Evolutionary conservation across 2,113 vertebrate genomes (phyloP), one percentile per base, ranked within the genome.

Genomic region (Lathamus discolor): DNA sequence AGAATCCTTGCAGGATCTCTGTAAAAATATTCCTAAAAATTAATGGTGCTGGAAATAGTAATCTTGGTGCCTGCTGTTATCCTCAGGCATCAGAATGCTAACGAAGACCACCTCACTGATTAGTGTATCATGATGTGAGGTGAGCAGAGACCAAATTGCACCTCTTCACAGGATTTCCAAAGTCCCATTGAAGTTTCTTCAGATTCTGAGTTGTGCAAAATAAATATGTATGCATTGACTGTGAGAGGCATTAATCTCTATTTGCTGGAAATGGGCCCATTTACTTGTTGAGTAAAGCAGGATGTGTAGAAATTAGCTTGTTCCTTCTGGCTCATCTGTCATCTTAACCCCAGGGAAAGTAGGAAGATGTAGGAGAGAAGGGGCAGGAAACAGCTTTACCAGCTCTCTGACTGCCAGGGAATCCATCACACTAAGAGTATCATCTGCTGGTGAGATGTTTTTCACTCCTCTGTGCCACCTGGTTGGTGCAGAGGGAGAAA

Each of bases 21-120:
- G 72, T 74, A 59, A 95, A 93, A 83, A 52, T 83, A 80, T 86
- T 88, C 19, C 67, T 88, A 25, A 92, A 67, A 92, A 70, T 74
- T 80, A 93, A 67, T 86, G n/a, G 19, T 86, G 72, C 59, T 95
- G 51, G 59, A 83, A 93, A 69, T 49, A 80, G n/a, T 63, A 1
- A 1, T 91, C 63, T 62, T 85, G 52, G 48, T 87, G 54, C 43
- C 74, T 91, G 49, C 44, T 79, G 52, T 89, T 94, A 19, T 44
- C 48, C 44, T 93, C 75, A 51, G 67, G 49, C 54, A 74, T 82
- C 37, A 76, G 41, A 93, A 87, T 77, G 23, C 13, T 83, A 88
- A 77, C 1, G 2, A 81, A 92, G 23, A 14, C 41, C 84, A 74
- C 33, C 25, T 68, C 39, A n/a, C 4, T 68, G 25, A 27, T 54